Base-by-base conservation (phyloP, 2,888 invertebrate species). In the Melanargia galathea region DNA sequence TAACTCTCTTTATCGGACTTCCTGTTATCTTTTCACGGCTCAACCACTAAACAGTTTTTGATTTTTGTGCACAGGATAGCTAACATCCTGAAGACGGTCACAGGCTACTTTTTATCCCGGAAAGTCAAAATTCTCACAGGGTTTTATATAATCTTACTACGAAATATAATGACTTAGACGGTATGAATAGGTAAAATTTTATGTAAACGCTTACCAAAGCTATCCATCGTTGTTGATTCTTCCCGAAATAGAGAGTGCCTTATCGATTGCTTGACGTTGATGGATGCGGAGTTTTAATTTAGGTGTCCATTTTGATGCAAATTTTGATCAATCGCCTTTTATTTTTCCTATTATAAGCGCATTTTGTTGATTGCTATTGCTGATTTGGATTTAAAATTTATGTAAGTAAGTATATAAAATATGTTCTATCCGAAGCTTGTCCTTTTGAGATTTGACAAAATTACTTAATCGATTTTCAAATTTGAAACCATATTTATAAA, bases 201-300 rank as follows among this genome's bases (percentile, higher is more conserved):
- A 26, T 40, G 5, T 30, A 24, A 35, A 54, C 7, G 45, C 62
- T 65, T 58, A 67, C 69, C 66, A 56, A 65, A 70, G 55, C 64
- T 64, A 65, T 70, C 70, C 70, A 68, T 70, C 24, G 45, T 54
- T 63, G 26, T 52, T 60, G 48, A 38, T 61, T 64, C 48, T 46
- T 59, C 13, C 30, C 43, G 45, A 43, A 62, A 60, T 54, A 20
- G 52, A 48, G 33, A 55, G 43, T 48, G 45, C 62, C 33, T 55
- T 66, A 64, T 63, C 52, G 60, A 54, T 61, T 45, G 30, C 46
- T 35, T 52, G 67, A 65, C 65, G 35, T 67, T 65, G 65, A 67
- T 60, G 45, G 61, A 67, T 65, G 63, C 24, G 55, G 38, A 20
- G 16, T 55, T 24, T 61, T 63, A 59, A 65, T 65, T 61, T 65